phyloP scores from a whole-genome alignment of 2,888 invertebrate species.

The Zygaena filipendulae region DNA sequence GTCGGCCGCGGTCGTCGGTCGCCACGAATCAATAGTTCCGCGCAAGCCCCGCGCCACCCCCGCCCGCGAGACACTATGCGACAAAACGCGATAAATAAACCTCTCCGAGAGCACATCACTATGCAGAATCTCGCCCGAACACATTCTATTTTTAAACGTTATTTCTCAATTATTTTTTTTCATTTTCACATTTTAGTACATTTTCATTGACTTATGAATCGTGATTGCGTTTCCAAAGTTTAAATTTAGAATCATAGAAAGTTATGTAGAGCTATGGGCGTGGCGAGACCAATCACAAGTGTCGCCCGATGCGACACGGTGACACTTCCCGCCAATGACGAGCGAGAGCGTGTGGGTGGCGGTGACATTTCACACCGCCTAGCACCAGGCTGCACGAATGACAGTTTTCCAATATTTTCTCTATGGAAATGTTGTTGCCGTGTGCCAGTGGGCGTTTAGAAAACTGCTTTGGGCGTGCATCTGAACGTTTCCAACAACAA shows the following conservation, averaged over 20 bases:
- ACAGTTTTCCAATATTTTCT: no score
- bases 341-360: slow-evolving; percentile 28
- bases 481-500: no score
- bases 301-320: slow-evolving; percentile 57
- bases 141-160: no score
- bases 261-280: slow-evolving; percentile 29
- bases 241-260: slow-evolving; percentile 21
- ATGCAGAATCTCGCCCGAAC: no score
- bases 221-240: no score
- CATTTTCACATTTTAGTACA: no score
- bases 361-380: slow-evolving; percentile 49
- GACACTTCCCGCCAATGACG: slow-evolving; percentile 56
- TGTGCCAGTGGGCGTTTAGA: no score
- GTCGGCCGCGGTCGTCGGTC: slow-evolving; percentile 19
- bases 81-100: neutral
- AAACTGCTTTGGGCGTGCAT: no score
- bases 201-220: no score
- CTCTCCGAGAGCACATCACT: no score
- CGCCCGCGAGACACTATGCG: slow-evolving; percentile 1
- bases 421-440: no score
- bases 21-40: slow-evolving; percentile 23
- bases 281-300: slow-evolving; percentile 45
- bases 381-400: slow-evolving; percentile 33
- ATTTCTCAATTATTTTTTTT: no score
- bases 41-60: slow-evolving; percentile 19